A percentile compares a stretch with the other conserved stretches of the same genome.
Conservation (phyloP, 2,888 invertebrate species). For the Clistopyga incitator region DNA sequence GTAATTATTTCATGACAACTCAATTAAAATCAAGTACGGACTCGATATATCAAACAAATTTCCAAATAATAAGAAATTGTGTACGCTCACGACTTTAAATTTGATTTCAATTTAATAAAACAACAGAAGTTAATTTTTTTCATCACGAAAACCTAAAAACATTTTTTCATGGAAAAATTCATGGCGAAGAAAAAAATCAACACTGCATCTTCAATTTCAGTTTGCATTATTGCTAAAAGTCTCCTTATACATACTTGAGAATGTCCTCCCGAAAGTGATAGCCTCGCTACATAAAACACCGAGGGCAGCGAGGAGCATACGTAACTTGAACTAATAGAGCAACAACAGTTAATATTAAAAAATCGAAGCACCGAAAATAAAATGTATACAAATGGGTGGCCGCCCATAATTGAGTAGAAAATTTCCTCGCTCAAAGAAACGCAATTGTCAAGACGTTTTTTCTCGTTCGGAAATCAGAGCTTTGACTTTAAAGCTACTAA, state of each 20-base stretch:
- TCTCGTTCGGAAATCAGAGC: neutral
- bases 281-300: conserved; percentile 18
- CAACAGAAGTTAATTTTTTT: neutral
- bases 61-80: neutral
- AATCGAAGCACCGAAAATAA: neutral
- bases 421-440: neutral
- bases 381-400: neutral
- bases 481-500: neutral
- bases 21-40: conserved; percentile 11
- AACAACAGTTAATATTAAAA: neutral
- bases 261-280: conserved; percentile 17
- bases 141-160: neutral
- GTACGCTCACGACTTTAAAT: neutral
- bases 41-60: neutral
- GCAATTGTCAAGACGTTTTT: neutral
- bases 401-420: neutral
- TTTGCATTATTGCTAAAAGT: conserved; percentile 24
- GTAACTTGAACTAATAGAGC: neutral
- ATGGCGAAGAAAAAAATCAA: neutral
- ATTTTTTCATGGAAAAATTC: neutral
- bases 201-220: conserved; percentile 24
- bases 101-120: neutral
- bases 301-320: conserved; percentile 16
- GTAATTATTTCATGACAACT: conserved; percentile 1
- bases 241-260: conserved; percentile 8